These are phyloP conservation scores for Dusona sp. DNA, from an alignment of 2,888 invertebrate species.

Conservation along the genomic window DNA sequence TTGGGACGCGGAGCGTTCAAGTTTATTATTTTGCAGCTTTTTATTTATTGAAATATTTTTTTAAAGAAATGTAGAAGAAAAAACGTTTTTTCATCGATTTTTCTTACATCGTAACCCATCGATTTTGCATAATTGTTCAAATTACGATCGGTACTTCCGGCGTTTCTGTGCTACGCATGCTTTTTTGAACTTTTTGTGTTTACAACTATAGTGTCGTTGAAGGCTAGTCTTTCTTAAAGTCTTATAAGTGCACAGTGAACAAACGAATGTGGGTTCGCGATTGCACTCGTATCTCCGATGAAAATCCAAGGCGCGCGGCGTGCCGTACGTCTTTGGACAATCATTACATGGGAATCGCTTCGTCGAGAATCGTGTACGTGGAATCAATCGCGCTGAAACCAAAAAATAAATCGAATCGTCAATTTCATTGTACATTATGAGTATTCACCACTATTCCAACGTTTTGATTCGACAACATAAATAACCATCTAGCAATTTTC, in stretches of 20 bases:
- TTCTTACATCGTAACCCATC: background rate
- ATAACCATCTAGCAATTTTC: background rate
- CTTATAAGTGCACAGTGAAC: constrained; percentile 82
- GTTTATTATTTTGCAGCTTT: no score
- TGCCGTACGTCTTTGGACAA: constrained; percentile 89
- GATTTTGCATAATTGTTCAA: background rate
- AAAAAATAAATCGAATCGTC: constrained; percentile 8
- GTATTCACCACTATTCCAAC: background rate
- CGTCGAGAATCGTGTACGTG: constrained; percentile 30
- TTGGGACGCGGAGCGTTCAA: no score
- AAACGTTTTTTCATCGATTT: background rate
- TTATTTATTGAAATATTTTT: background rate
- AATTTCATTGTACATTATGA: background rate
- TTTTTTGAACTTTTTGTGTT: constrained; percentile 78
- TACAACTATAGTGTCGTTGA: constrained; percentile 82
- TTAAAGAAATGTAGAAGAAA: background rate
- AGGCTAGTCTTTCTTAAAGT: constrained; percentile 83
- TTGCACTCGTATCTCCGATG: constrained; percentile 84
- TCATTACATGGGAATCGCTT: constrained; percentile 86
- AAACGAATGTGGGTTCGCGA: constrained; percentile 84
- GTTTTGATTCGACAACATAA: background rate
- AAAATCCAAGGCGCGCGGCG: constrained; percentile 79
- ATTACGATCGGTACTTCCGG: background rate
- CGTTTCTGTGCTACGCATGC: constrained; percentile 31
- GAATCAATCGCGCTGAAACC: constrained; percentile 49